Percentiles rank a stretch among this genome's conserved stretches.
phyloP scores from a whole-genome alignment of 2,797 vertebrate genomes.

The Heterohyrax brucei region DNA sequence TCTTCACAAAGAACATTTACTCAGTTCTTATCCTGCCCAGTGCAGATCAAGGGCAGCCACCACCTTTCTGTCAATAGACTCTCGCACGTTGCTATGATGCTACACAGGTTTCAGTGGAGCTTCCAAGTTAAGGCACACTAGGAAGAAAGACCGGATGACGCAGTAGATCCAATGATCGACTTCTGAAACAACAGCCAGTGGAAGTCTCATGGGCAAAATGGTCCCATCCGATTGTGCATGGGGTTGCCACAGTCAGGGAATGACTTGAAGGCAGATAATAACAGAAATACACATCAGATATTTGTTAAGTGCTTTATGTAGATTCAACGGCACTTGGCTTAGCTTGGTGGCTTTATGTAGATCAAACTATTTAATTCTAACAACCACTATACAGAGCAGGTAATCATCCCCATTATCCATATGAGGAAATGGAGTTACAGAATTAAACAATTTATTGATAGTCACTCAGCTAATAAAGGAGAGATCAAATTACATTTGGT shows the following conservation, averaged over 20 bases:
- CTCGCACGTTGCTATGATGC: not conserved
- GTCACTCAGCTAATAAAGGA: not conserved
- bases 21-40: not conserved
- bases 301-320: constrained; percentile 16
- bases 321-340: no score
- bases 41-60: not conserved
- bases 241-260: not conserved
- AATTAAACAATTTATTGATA: not conserved
- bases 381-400: not conserved
- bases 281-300: not conserved
- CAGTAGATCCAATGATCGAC: not conserved
- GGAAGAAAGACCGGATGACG: not conserved
- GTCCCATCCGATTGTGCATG: not conserved
- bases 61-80: not conserved
- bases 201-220: not conserved
- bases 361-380: not conserved
- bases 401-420: not conserved
- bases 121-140: not conserved
- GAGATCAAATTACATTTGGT: not conserved
- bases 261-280: not conserved
- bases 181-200: not conserved
- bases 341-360: not conserved
- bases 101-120: not conserved
- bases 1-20: not conserved
- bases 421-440: not conserved